Conservation (phyloP, 2,797 vertebrate genomes). For the Distichodus sexfasciatus region DNA sequence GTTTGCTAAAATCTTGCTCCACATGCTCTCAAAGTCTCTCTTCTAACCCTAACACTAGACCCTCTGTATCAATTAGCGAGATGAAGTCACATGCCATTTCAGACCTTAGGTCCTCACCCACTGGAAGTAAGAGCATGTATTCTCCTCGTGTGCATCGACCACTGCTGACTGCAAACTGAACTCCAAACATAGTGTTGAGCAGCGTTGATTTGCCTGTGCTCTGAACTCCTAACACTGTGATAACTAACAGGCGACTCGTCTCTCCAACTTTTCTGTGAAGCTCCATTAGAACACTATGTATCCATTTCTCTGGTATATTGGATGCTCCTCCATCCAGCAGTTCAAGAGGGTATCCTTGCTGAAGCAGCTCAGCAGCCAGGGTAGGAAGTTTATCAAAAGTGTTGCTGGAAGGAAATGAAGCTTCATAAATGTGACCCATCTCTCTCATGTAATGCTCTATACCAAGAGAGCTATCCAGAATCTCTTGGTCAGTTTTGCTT, state of each 20-base stretch:
- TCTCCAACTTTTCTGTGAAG: constrained; percentile 60
- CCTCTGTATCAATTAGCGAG: constrained; percentile 66
- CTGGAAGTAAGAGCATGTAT: constrained; percentile 58
- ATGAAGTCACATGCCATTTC: constrained; percentile 54
- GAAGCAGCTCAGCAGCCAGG: constrained; percentile 62
- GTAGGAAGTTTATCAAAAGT: constrained; percentile 51
- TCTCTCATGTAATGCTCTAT: constrained; percentile 70
- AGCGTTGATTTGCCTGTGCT: constrained; percentile 66
- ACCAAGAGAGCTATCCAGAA: constrained; percentile 48
- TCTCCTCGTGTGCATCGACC: constrained; percentile 57
- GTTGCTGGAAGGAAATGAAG: neutral
- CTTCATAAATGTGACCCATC: constrained; percentile 66
- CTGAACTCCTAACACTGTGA: constrained; percentile 69
- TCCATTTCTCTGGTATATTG: constrained; percentile 63
- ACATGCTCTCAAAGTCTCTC: constrained; percentile 54
- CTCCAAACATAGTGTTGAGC: constrained; percentile 70
- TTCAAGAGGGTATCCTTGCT: constrained; percentile 63
- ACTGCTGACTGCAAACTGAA: constrained; percentile 62
- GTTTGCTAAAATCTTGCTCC: constrained; percentile 9
- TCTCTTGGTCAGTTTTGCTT: neutral
- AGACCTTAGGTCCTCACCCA: constrained; percentile 44
- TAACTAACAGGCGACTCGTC: constrained; percentile 57
- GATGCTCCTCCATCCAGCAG: constrained; percentile 64
- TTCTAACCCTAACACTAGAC: constrained; percentile 50
- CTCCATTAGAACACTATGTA: constrained; percentile 60